phyloP scores from a whole-genome alignment of 1,140 invertebrate genomes.

The Monochamus saltuarius region DNA sequence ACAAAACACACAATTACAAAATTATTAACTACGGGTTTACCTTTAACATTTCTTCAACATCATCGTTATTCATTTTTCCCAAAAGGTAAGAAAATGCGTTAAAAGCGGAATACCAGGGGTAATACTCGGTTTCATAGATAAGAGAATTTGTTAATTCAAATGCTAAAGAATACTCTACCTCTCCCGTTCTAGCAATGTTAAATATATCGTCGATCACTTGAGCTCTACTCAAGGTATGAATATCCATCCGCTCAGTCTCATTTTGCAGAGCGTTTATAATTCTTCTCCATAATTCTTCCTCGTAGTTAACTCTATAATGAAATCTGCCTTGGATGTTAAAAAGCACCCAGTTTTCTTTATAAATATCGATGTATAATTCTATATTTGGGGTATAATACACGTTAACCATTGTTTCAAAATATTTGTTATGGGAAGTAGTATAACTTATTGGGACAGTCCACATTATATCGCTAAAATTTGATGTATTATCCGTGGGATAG shows the following conservation, averaged over 20 bases:
- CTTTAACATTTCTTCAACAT: constrained; percentile 40
- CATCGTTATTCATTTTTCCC: constrained; percentile 40
- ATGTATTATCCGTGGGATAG: too few relatives aligned
- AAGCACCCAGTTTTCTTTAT: too few relatives aligned
- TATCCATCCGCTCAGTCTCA: constrained; percentile 3
- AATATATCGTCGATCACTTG: constrained; percentile 61
- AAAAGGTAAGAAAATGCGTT: constrained; percentile 57
- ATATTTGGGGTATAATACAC: too few relatives aligned
- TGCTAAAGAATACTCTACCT: constrained; percentile 53
- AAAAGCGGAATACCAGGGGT: constrained; percentile 66
- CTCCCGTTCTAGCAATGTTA: constrained; percentile 52
- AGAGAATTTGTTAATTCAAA: constrained; percentile 63
- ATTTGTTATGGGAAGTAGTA: too few relatives aligned
- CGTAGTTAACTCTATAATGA: constrained; percentile 32
- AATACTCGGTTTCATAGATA: constrained; percentile 61
- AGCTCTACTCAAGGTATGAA: constrained; percentile 52
- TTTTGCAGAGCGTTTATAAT: constrained; percentile 16
- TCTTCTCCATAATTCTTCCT: constrained; percentile 21
- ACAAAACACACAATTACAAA: too few relatives aligned
- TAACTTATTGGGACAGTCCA: too few relatives aligned
- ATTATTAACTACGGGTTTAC: constrained; percentile 21
- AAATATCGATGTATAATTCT: too few relatives aligned
- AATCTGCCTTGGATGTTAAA: not conserved
- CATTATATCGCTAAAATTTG: too few relatives aligned
- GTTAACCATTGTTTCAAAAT: too few relatives aligned